Conservation (phyloP, 1,140 invertebrate genomes). For the Drosophila watanabei region DNA sequence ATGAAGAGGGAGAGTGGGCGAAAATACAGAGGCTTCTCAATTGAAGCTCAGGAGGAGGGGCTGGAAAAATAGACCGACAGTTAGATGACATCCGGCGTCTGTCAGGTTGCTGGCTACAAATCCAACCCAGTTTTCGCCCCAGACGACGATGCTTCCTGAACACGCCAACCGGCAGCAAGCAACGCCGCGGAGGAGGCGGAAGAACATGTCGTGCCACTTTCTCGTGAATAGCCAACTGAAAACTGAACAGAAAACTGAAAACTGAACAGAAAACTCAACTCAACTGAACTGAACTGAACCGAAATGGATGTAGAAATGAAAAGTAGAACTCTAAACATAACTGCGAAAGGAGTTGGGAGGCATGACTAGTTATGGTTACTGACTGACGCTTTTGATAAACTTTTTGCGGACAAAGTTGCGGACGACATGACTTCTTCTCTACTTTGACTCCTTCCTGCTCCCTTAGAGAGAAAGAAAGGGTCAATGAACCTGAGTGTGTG, state of each 20-base stretch:
- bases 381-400: slow-evolving; percentile 34
- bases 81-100: slow-evolving; percentile 68
- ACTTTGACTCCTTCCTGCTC: slow-evolving; percentile 2
- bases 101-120: slow-evolving; percentile 29
- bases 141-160: slow-evolving; percentile 62
- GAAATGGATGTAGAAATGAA: slow-evolving; percentile 62
- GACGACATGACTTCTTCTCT: slow-evolving; percentile 6
- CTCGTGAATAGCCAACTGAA: slow-evolving; percentile 61
- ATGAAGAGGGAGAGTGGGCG: slow-evolving; percentile 27
- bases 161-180: slow-evolving; percentile 29
- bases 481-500: slow-evolving; percentile 34
- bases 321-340: slow-evolving; percentile 53
- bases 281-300: slow-evolving; percentile 41
- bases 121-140: slow-evolving; percentile 50
- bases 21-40: slow-evolving; percentile 12
- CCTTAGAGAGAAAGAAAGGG: slow-evolving; percentile 1
- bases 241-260: slow-evolving; percentile 44
- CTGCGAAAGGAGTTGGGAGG: slow-evolving; percentile 23
- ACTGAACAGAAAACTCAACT: slow-evolving; percentile 48
- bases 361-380: slow-evolving; percentile 47
- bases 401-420: slow-evolving; percentile 27
- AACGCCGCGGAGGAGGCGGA: background rate
- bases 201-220: slow-evolving; percentile 75
- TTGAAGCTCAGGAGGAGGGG: slow-evolving; percentile 8
- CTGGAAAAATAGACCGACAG: slow-evolving; percentile 44